Base-by-base conservation (phyloP, 2,797 vertebrate genomes). In the Dermochelys coriacea region DNA sequence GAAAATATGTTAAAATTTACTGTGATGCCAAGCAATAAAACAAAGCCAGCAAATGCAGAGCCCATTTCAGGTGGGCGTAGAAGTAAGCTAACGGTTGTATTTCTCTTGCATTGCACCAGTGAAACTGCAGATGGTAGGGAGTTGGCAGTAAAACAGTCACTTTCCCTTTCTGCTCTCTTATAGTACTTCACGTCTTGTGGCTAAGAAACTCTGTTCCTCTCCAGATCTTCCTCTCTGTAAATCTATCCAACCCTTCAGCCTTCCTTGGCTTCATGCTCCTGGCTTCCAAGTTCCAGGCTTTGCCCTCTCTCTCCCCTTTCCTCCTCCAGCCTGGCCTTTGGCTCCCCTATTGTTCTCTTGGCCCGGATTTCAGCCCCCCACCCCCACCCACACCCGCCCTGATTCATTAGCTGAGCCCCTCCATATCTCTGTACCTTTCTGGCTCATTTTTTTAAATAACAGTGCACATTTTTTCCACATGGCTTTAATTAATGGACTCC, bases 401-500 rank as follows among this genome's bases (percentile, higher is more conserved):
- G 78, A 97, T 96, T 88, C 78, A 81, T 51, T 92, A 92, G 92
- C 74, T 92, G 84, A 96, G 87, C 88, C 86, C 85, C 74, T 88
- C 92, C 55, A 86, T 92, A 91, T 75, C 23, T 82, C 88, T 94
- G 51, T 75, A 57, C 31, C 86, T 91, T 94, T 27, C 80, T 96
- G 86, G 82, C 64, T 55, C 4, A 49, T 23, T 25, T 92, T 45
- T 57, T 12, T 7, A 21, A 93, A 78, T 82, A 86, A 87, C 45
- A 2, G 79, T 91, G 21, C 64, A 68, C 8, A 78, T 37, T 87
- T 84, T 71, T 97, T 41, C 59, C 93, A 96, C 34, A 86, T 91
- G 95, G 82, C 15, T 97, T 96, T 95, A 80, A 95, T 97, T 95
- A 97, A 85, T 80, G 51, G 37, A 90, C 4, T 84, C 41, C 85